A percentile compares a stretch with the other conserved stretches of the same genome.
Evolutionary conservation across 2,888 invertebrate genomes (phyloP).

Genomic region (Augochlorella aurata): DNA sequence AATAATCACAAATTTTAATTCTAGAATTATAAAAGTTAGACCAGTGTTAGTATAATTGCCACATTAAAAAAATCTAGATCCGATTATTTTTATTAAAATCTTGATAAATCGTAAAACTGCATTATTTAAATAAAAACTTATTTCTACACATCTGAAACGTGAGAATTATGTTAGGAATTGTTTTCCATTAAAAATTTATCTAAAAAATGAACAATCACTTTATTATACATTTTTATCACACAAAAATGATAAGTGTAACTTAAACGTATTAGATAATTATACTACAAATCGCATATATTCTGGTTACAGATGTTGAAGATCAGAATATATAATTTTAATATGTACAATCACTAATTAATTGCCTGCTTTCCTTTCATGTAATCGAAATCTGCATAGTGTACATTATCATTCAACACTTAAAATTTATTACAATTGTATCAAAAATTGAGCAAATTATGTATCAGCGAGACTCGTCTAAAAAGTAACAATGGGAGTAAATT

Average conservation of each 20-base stretch:
- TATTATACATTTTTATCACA: slow-evolving; percentile 52
- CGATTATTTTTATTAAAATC: background rate
- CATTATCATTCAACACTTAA: slow-evolving; percentile 31
- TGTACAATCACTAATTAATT: slow-evolving; percentile 38
- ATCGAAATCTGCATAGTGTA: slow-evolving; percentile 29
- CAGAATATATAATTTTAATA: slow-evolving; percentile 43
- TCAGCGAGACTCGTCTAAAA: slow-evolving; percentile 30
- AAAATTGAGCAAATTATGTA: slow-evolving; percentile 67
- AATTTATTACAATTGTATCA: slow-evolving; percentile 51
- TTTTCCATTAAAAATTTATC: slow-evolving; percentile 33
- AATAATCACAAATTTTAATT: background rate
- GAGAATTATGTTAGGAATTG: slow-evolving; percentile 9
- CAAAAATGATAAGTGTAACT: slow-evolving; percentile 35
- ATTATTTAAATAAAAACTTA: background rate
- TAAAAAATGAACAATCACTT: slow-evolving; percentile 50
- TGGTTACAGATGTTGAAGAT: slow-evolving; percentile 39
- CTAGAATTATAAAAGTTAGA: background rate
- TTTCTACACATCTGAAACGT: background rate
- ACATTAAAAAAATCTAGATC: background rate
- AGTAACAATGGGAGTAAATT: slow-evolving; percentile 29
- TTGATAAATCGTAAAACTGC: background rate
- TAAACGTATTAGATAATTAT: slow-evolving; percentile 40
- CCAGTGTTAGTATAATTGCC: background rate
- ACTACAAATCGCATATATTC: slow-evolving; percentile 37
- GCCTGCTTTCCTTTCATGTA: slow-evolving; percentile 3